Percentiles rank a stretch among this genome's conserved stretches.
Conservation (phyloP, 2,888 invertebrate genomes). For the Caenorhabditis virilis region DNA sequence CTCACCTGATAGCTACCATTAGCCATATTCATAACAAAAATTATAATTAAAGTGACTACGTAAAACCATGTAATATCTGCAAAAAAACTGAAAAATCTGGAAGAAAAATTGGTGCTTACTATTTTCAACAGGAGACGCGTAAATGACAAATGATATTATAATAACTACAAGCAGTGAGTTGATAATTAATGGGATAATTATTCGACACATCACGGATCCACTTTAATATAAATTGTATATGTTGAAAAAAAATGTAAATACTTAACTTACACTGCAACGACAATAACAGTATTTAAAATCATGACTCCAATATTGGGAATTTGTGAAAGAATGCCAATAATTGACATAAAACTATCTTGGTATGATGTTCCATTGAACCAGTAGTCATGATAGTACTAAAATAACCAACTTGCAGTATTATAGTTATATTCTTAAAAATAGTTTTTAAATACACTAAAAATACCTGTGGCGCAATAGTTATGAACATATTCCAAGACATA, state of each 20-base stretch:
- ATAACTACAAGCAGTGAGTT: conserved; percentile 69
- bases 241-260: too few relatives aligned
- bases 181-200: conserved; percentile 73
- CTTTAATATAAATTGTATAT: conserved; percentile 71
- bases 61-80: conserved; percentile 70
- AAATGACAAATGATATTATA: conserved; percentile 71
- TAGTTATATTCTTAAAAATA: too few relatives aligned
- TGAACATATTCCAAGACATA: conserved; percentile 54
- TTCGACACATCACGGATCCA: conserved; percentile 84
- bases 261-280: conserved; percentile 49
- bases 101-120: neutral
- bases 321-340: conserved; percentile 86
- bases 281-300: conserved; percentile 66
- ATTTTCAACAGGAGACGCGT: conserved; percentile 66
- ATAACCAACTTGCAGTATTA: neutral
- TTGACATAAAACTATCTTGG: conserved; percentile 80
- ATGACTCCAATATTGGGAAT: conserved; percentile 91
- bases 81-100: neutral
- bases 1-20: conserved; percentile 94
- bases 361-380: conserved; percentile 77
- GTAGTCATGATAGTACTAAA: conserved; percentile 79
- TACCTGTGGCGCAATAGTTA: conserved; percentile 51
- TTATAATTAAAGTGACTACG: conserved; percentile 70
- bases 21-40: conserved; percentile 75
- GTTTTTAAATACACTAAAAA: neutral